Evolutionary conservation across 2,888 invertebrate species (phyloP), one percentile per base, ranked within the genome.

Genomic region (Liopterus haemorrhoidalis): DNA sequence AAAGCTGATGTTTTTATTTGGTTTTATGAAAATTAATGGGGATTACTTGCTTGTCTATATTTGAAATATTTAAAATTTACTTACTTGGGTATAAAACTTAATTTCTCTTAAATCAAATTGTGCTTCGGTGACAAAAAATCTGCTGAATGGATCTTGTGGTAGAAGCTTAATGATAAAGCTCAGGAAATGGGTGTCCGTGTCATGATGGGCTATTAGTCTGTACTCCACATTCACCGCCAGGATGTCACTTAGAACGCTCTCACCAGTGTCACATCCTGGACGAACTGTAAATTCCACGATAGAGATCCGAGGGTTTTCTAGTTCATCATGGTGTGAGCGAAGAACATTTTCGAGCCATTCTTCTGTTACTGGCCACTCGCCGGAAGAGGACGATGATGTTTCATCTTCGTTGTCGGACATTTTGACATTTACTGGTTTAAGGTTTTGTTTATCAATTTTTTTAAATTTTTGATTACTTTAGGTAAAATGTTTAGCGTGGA

Each of bases 31-130:
- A n/a, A n/a, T n/a, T n/a, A n/a, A n/a, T n/a, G n/a, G n/a, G n/a
- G n/a, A n/a, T n/a, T n/a, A n/a, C n/a, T n/a, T n/a, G n/a, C n/a
- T n/a, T n/a, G n/a, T n/a, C n/a, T n/a, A n/a, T n/a, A n/a, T n/a
- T n/a, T n/a, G n/a, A n/a, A n/a, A n/a, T n/a, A 14, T 41, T 9
- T 9, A 20, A n/a, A n/a, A n/a, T n/a, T n/a, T 21, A 59, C 60
- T 76, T 58, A 85, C 79, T 72, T 85, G 80, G 0, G 85, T 86
- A 63, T 87, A 87, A 69, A 87, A 87, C 53, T 84, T 77, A 57
- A 87, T 86, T 68, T 87, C 87, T 48, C 87, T 72, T 4, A 85
- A 76, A 65, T 87, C 86, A 62, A 87, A 87, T 63, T 86, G 85
- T 1, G 85, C 85, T 63, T 86, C 85, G 16, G 84, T 85, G 48